phyloP scores from a whole-genome alignment of 2,888 invertebrate species.

The Hylaea fasciaria region DNA sequence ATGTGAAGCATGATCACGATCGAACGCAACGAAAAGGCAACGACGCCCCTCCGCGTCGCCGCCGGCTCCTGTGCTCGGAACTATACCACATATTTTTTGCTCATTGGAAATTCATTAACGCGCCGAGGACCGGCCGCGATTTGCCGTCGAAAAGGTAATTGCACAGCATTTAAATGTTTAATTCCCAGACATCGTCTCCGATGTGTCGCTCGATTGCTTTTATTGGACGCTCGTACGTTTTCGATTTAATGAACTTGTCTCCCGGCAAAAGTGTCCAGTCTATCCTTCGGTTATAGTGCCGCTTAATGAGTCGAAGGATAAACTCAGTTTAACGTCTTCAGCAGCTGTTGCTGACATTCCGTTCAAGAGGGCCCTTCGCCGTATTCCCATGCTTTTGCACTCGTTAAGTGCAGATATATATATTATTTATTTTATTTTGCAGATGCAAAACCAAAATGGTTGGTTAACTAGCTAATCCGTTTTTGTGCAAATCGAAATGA shows the following conservation, averaged over 20 bases:
- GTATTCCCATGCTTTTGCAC: constrained; percentile 41
- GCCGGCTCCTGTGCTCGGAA: constrained; percentile 18
- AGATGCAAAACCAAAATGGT: constrained; percentile 2
- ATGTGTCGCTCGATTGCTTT: constrained; percentile 63
- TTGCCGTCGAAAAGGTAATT: constrained; percentile 72
- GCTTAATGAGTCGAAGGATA: constrained; percentile 56
- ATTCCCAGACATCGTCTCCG: constrained; percentile 60
- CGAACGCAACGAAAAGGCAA: constrained; percentile 13
- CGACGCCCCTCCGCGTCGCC: constrained; percentile 12
- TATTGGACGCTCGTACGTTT: constrained; percentile 57
- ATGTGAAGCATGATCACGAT: constrained; percentile 10
- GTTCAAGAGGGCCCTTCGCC: constrained; percentile 48
- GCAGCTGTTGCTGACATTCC: constrained; percentile 54
- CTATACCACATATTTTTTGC: constrained; percentile 54
- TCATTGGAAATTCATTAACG: constrained; percentile 71
- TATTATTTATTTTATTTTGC: constrained; percentile 22
- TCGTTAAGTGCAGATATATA: constrained; percentile 11
- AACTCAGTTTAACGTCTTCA: constrained; percentile 54
- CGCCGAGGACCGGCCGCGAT: constrained; percentile 61
- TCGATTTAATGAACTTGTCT: constrained; percentile 68
- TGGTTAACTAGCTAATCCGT: not conserved
- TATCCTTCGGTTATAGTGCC: constrained; percentile 47
- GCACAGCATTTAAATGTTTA: constrained; percentile 70
- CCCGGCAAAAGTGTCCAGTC: constrained; percentile 45
- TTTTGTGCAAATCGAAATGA: not conserved